These are phyloP conservation scores for Chinchilla lanigera DNA, from an alignment of 2,113 vertebrate species.

Conservation along the genomic window DNA sequence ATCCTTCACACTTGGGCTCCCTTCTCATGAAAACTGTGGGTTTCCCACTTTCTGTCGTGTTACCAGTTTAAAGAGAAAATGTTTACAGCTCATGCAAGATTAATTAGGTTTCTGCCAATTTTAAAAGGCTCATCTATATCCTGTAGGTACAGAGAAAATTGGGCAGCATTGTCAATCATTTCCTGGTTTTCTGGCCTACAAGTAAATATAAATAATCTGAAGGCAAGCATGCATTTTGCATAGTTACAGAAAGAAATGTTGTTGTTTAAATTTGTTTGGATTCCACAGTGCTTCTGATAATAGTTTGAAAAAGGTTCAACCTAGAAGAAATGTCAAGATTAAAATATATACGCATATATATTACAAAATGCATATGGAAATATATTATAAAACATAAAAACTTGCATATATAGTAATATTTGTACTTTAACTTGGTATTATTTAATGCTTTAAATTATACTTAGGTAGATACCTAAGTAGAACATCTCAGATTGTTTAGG, in stretches of 20 bases:
- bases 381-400: background rate
- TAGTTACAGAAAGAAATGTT: background rate
- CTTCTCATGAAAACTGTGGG: constrained; percentile 67
- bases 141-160: constrained; percentile 71
- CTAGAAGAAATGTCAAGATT: background rate
- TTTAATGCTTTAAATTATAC: background rate
- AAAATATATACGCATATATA: background rate
- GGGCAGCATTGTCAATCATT: constrained; percentile 80
- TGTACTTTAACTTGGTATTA: background rate
- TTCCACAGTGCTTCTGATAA: background rate
- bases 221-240: background rate
- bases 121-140: constrained; percentile 82
- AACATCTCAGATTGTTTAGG: background rate
- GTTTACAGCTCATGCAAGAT: constrained; percentile 79
- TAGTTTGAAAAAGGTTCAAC: background rate
- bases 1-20: constrained; percentile 51
- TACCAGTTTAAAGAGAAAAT: constrained; percentile 74
- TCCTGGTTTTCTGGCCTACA: background rate
- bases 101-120: constrained; percentile 82
- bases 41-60: constrained; percentile 67
- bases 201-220: background rate
- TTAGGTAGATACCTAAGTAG: background rate
- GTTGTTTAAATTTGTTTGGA: background rate
- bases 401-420: background rate
- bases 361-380: background rate